phyloP scores from a whole-genome alignment of 2,113 vertebrate genomes.

The Choloepus hoffmanni region DNA sequence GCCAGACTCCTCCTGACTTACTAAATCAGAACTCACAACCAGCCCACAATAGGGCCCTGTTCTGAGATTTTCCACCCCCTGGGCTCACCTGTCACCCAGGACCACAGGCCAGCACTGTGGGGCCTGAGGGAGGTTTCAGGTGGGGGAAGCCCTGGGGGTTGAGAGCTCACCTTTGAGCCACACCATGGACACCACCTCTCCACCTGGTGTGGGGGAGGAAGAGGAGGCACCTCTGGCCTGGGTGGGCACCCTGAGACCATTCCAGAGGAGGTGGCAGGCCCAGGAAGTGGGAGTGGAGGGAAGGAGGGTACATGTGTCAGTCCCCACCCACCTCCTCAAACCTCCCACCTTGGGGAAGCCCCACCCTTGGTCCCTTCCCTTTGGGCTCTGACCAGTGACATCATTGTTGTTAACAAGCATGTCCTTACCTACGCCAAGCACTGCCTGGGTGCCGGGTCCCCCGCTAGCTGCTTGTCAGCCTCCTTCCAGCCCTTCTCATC shows the following conservation, averaged over 20 bases:
- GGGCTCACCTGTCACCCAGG: accelerated
- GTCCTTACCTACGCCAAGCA: background rate
- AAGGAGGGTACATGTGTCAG: accelerated
- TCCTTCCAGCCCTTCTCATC: background rate
- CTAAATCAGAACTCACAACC: background rate
- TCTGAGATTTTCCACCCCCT: background rate
- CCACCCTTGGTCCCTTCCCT: background rate
- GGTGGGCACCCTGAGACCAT: background rate
- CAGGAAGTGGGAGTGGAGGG: background rate
- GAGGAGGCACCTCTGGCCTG: background rate
- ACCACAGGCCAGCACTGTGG: background rate
- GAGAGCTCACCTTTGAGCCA: background rate
- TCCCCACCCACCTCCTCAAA: background rate
- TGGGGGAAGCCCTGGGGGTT: too few relatives aligned
- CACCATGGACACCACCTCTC: background rate
- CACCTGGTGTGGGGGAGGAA: background rate
- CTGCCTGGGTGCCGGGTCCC: too few relatives aligned
- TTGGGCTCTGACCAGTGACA: background rate
- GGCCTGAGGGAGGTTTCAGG: too few relatives aligned
- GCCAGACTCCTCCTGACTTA: background rate
- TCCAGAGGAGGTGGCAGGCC: background rate
- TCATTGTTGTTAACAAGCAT: background rate
- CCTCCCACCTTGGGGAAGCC: background rate
- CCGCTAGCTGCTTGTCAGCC: background rate
- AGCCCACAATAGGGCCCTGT: background rate